These are phyloP conservation scores for Coranthus polyacanthus DNA, from an alignment of 2,797 vertebrate genomes.

Conservation along the genomic window DNA sequence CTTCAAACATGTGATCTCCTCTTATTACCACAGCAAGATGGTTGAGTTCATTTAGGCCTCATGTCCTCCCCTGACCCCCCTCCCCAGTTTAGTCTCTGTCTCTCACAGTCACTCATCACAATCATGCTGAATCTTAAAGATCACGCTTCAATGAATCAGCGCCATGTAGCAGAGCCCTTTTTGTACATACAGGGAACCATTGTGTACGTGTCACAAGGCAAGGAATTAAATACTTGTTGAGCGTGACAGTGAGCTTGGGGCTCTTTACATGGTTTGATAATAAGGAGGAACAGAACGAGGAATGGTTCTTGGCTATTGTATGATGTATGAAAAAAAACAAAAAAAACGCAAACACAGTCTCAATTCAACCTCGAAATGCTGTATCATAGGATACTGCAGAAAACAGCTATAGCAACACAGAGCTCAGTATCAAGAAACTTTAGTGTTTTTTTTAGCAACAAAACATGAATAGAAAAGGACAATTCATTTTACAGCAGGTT, in stretches of 20 bases:
- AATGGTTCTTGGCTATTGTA: neutral
- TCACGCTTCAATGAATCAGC: conserved; percentile 30
- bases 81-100: conserved; percentile 42
- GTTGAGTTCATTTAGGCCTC: conserved; percentile 45
- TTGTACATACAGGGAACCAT: conserved; percentile 33
- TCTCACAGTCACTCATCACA: conserved; percentile 23
- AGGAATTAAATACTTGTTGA: conserved; percentile 29
- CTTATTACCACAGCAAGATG: conserved; percentile 66
- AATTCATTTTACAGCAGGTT: too few species aligned
- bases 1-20: conserved; percentile 34
- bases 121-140: conserved; percentile 25
- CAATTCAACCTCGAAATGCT: too few species aligned
- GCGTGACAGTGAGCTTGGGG: neutral
- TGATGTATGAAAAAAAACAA: neutral
- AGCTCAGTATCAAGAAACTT: too few species aligned
- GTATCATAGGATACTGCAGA: too few species aligned
- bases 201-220: conserved; percentile 27
- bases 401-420: too few species aligned
- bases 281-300: neutral
- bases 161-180: conserved; percentile 16
- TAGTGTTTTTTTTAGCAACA: too few species aligned
- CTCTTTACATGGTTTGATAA: neutral
- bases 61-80: conserved; percentile 35
- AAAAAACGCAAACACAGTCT: too few species aligned
- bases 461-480: too few species aligned